Evolutionary conservation across 2,797 vertebrate genomes (phyloP).

Genomic region (Knipowitschia caucasica): DNA sequence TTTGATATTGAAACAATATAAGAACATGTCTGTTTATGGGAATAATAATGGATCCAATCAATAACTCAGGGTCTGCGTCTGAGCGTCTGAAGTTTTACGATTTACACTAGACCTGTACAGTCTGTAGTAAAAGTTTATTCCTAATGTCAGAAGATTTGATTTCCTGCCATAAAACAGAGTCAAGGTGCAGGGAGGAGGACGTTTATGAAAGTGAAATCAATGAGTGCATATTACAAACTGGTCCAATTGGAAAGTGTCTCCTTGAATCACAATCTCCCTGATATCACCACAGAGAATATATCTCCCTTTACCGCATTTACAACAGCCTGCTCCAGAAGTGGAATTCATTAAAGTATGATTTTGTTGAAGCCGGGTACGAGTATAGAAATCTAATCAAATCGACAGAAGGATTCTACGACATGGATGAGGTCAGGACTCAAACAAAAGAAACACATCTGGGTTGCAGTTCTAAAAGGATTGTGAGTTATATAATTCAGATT

Average conservation of each 20-base stretch:
- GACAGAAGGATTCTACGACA: neutral
- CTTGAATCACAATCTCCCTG: constrained; percentile 3
- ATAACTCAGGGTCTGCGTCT: neutral
- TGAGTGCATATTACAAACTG: constrained; percentile 3
- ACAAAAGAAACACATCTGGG: too few relatives aligned
- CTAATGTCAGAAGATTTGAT: neutral
- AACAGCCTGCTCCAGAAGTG: neutral
- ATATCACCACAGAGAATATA: too few relatives aligned
- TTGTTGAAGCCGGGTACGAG: neutral
- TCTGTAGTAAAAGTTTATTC: neutral
- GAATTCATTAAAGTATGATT: neutral
- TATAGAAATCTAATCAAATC: neutral
- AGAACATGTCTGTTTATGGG: constrained; percentile 9
- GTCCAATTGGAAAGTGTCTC: neutral
- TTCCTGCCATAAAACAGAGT: constrained; percentile 5
- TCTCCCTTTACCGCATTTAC: neutral
- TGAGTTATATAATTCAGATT: too few relatives aligned
- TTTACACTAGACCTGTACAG: constrained; percentile 3
- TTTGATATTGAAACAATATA: neutral
- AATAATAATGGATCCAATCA: constrained; percentile 12
- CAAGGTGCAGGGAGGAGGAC: constrained; percentile 2
- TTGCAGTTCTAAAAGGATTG: too few relatives aligned
- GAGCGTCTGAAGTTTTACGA: neutral
- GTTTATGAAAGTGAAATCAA: constrained; percentile 5
- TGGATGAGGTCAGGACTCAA: too few relatives aligned